Evolutionary conservation across 2,113 vertebrate species (phyloP).

Genomic region (Notarius quadriscutis): DNA sequence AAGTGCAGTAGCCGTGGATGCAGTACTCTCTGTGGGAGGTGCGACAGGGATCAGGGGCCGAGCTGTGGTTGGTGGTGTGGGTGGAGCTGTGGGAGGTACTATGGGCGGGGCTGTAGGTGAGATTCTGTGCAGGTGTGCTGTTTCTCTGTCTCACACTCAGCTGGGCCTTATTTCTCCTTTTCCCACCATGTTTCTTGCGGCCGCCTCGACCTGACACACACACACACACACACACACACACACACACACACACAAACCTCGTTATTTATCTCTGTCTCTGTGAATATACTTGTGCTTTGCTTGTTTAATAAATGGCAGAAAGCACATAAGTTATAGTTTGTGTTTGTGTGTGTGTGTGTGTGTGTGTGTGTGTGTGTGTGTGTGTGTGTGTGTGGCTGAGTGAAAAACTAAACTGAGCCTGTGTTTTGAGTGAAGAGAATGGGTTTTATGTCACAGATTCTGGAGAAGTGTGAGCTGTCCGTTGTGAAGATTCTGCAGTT

Average conservation of each 20-base stretch:
- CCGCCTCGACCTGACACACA: conserved; percentile 43
- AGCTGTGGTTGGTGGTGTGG: conserved; percentile 47
- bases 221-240: conserved; percentile 5
- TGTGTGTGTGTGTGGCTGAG: not conserved
- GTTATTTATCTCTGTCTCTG: not conserved
- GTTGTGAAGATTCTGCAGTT: too few species aligned
- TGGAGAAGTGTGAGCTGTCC: too few species aligned
- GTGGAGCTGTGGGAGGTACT: conserved; percentile 45
- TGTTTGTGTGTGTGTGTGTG: too few species aligned
- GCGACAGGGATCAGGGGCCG: conserved; percentile 68
- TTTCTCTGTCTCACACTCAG: conserved; percentile 32
- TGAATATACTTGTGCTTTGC: not conserved
- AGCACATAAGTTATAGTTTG: not conserved
- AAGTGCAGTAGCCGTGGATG: conserved; percentile 74
- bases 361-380: not conserved
- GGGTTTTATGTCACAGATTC: too few species aligned
- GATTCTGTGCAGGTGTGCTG: conserved; percentile 56
- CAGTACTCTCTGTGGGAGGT: conserved; percentile 72
- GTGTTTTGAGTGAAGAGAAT: too few species aligned
- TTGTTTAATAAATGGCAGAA: not conserved
- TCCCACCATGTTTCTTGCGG: conserved; percentile 58
- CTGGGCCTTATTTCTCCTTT: conserved; percentile 56
- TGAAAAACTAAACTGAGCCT: not conserved
- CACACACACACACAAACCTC: not conserved
- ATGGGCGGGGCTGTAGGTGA: conserved; percentile 44